Evolutionary conservation across 2,113 vertebrate species (phyloP).

Genomic region (Macrotus californicus): DNA sequence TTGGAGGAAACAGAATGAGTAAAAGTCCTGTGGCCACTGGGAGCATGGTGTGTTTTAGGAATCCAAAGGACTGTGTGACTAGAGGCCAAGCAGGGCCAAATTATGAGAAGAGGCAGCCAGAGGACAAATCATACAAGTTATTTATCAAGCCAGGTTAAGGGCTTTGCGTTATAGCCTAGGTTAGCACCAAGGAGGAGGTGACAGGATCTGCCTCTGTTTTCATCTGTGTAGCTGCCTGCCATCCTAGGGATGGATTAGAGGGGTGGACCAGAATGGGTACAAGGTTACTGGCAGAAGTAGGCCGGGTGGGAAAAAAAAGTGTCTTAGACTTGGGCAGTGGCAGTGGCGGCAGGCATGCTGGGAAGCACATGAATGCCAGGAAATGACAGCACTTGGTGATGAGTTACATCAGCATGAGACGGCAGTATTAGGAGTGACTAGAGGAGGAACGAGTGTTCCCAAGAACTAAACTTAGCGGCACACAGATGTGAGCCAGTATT

Average conservation of each 20-base stretch:
- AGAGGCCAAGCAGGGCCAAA: not conserved
- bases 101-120: not conserved
- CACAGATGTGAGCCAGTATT: not conserved
- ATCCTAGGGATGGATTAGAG: not conserved
- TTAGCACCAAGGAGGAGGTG: not conserved
- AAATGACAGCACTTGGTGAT: not conserved
- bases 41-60: not conserved
- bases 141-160: not conserved
- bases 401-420: not conserved
- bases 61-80: not conserved
- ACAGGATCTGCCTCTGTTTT: not conserved
- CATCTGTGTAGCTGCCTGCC: not conserved
- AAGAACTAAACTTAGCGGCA: not conserved
- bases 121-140: not conserved
- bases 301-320: not conserved
- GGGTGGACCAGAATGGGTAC: not conserved
- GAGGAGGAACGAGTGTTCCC: not conserved
- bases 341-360: not conserved
- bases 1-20: not conserved
- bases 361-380: not conserved
- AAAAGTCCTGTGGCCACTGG: not conserved
- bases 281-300: not conserved
- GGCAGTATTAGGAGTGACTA: not conserved
- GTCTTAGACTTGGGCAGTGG: not conserved
- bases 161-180: not conserved